phyloP scores from a whole-genome alignment of 2,113 vertebrate species.

The Romanogobio albipinnatus region DNA sequence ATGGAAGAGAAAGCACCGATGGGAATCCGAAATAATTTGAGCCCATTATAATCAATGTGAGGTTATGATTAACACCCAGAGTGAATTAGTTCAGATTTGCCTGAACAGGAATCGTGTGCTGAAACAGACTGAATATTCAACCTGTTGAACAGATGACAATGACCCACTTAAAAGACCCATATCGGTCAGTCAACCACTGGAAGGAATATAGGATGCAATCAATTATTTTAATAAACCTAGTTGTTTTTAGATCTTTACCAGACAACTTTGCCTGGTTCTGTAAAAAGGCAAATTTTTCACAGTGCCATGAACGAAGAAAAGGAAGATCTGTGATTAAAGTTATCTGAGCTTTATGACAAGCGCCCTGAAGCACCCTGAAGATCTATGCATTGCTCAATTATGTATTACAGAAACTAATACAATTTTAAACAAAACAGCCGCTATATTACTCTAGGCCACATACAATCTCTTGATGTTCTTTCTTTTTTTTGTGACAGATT shows the following conservation, averaged over 20 bases:
- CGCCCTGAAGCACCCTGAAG: background rate
- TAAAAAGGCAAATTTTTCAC: background rate
- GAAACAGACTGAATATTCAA: background rate
- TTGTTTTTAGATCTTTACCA: background rate
- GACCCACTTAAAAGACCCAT: background rate
- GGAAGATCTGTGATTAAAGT: background rate
- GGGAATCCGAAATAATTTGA: background rate
- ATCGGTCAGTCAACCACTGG: background rate
- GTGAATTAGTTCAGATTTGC: slow-evolving; percentile 21
- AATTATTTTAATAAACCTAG: background rate
- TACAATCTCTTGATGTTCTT: slow-evolving; percentile 9
- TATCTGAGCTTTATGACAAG: no score
- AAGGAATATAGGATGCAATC: background rate
- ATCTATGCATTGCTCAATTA: background rate
- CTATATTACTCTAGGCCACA: slow-evolving; percentile 14
- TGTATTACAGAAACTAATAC: background rate
- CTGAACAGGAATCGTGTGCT: background rate
- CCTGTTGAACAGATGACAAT: background rate
- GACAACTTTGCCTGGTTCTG: background rate
- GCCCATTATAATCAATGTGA: slow-evolving; percentile 5
- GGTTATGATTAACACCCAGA: slow-evolving; percentile 5
- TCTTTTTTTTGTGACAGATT: background rate
- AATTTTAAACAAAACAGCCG: background rate
- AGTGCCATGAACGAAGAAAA: background rate
- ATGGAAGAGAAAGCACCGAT: background rate